Evolutionary conservation across 1,140 invertebrate genomes (phyloP).

Genomic region (Drosophila carrolli): DNA sequence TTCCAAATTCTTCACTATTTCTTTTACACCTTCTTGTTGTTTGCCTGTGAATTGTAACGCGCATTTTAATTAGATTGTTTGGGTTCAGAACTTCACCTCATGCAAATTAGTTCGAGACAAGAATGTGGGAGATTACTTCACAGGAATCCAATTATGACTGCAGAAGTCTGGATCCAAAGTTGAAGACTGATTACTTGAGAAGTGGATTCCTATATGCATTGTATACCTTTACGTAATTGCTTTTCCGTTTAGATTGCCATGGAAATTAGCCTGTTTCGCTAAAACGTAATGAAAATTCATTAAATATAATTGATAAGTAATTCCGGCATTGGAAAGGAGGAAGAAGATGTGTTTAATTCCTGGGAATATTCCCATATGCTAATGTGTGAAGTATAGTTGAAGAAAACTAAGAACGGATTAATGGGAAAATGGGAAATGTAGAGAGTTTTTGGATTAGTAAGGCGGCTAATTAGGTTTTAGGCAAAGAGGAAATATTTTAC

Average conservation of each 20-base stretch:
- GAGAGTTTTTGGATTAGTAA: neutral
- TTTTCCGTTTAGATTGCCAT: slow-evolving; percentile 22
- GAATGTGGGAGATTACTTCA: slow-evolving; percentile 28
- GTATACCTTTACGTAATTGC: slow-evolving; percentile 19
- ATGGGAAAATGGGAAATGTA: neutral
- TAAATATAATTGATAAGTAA: slow-evolving; percentile 32
- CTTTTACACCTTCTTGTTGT: slow-evolving; percentile 25
- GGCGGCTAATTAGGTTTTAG: neutral
- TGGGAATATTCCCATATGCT: slow-evolving; percentile 39
- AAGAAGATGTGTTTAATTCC: neutral
- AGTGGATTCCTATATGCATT: slow-evolving; percentile 9
- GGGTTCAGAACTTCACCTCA: slow-evolving; percentile 24
- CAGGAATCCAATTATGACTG: slow-evolving; percentile 38
- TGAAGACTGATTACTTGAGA: slow-evolving; percentile 20
- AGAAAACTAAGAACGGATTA: neutral
- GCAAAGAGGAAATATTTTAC: neutral
- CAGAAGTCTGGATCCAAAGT: neutral
- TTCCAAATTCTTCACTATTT: neutral
- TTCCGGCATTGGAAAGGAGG: neutral
- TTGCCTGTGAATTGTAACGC: slow-evolving; percentile 66
- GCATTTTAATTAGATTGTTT: slow-evolving; percentile 69
- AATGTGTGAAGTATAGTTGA: neutral
- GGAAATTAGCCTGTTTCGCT: slow-evolving; percentile 21
- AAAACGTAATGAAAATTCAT: slow-evolving; percentile 28
- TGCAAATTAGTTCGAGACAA: slow-evolving; percentile 37